Base-by-base conservation (phyloP, 53 echinoderm and acorn worm species). In the Paelopatides confundens region DNA sequence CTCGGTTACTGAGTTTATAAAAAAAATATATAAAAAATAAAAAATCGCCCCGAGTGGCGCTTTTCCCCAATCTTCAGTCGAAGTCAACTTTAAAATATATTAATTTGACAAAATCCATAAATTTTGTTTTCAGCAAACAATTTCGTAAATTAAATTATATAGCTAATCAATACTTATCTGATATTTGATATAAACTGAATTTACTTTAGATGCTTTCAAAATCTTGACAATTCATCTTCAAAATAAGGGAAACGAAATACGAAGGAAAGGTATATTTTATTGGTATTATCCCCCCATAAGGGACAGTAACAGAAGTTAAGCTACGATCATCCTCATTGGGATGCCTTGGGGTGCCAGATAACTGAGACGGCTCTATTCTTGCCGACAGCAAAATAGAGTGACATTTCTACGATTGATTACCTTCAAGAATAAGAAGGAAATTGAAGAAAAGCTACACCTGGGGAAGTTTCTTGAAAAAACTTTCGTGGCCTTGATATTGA, bases 91-190 rank as follows among this genome's bases (percentile, higher is more conserved):
- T 79, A 79, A 79, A 79, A 79, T 79, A 79, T 79, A 79, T 50
- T 79, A 53, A 79, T 79, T 79, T 79, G 79, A 53, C 51, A 51
- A 33, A 79, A 79, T 79, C 79, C 79, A 53, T 50, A 79, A 79
- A 79, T 53, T 79, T 21, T 51, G 79, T 79, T 48, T 53, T 51
- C 79, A 54, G 46, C 30, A 34, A 46, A 50, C 51, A 53, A 79
- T 79, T 79, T 79, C 29, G 32, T 52, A 79, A 79, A 79, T 79
- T 53, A 52, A 79, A 79, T 79, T 50, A 53, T 31, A 12, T 51
- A 13, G 29, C 54, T 79, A 79, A 79, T 79, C 79, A 79, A 79
- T 79, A 79, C 79, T 51, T 79, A 79, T 79, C 54, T 79, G 79
- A 79, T 79, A 79, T 79, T 79, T 58, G 58, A 58, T 58, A 58